Base-by-base conservation (phyloP, 2,113 vertebrate species). In the Girardinichthys multiradiatus region DNA sequence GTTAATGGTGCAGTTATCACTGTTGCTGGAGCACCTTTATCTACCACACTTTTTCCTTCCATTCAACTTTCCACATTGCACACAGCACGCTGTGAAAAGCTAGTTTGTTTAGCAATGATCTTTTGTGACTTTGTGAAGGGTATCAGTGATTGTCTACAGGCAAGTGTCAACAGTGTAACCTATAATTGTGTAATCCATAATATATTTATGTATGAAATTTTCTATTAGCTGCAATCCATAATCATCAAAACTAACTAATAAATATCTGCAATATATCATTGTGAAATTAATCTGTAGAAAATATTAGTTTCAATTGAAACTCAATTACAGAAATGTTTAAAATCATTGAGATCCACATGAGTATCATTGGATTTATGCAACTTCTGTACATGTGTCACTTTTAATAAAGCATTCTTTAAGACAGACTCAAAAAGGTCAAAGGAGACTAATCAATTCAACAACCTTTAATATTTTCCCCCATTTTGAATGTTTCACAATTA, bases 401-500 rank as follows among this genome's bases (percentile, higher is more conserved):
- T 64, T 28, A 14, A 27, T 28, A 17, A 42, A 19, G 12, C 33
- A 37, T 17, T 26, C 2, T 0, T n/a, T 26, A 29, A 19, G 13
- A 61, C 13, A 10, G 15, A 74, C 17, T 42, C 30, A 83, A 77
- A 69, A 70, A 83, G 2, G 48, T 48, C 39, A 63, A 45, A 58
- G 54, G 76, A 84, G 27, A 76, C 35, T 1, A 2, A 6, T 78
- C 68, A 87, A 82, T 89, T 90, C 70, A 91, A 92, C 89, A 91
- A 84, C 63, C 62, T 88, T 91, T 91, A 85, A 82, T 88, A 87
- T 86, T 88, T 84, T 85, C 19, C 83, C 57, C 83, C 84, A 84
- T 87, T 91, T 91, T 89, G 59, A 89, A 74, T 82, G 62, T 80
- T 84, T 86, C 78, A 88, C 81, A 91, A 89, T 91, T 37, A 71